A percentile compares a stretch with the other conserved stretches of the same genome.
Conservation (phyloP, 2,113 vertebrate genomes). For the Spizaetus ornatus region DNA sequence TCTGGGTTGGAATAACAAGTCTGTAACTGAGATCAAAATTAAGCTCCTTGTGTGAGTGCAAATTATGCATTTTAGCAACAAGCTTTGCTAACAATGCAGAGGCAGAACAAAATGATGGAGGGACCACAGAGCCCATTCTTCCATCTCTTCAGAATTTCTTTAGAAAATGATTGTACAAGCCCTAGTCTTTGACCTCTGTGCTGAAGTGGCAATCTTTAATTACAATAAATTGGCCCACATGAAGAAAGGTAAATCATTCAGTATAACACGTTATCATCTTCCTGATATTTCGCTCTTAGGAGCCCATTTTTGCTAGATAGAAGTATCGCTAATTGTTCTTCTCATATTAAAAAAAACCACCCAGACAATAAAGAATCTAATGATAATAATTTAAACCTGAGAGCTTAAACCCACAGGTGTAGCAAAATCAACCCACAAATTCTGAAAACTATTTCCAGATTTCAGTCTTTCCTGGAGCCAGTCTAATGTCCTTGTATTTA, state of each 20-base stretch:
- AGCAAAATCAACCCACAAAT: not conserved
- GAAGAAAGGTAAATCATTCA: not conserved
- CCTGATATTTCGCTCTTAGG: not conserved
- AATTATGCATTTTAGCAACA: not conserved
- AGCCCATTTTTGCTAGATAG: not conserved
- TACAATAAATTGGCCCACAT: not conserved
- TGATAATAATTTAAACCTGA: not conserved
- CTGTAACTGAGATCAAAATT: conserved; percentile 3
- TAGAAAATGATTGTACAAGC: conserved; percentile 11
- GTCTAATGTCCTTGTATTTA: not conserved
- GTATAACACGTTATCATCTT: not conserved
- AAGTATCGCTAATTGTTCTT: not conserved
- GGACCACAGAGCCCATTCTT: not conserved
- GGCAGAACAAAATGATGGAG: not conserved
- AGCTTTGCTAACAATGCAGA: not conserved
- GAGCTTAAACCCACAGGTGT: not conserved
- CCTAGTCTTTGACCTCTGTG: conserved; percentile 23
- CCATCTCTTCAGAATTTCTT: not conserved
- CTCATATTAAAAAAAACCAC: not conserved
- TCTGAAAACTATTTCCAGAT: not conserved
- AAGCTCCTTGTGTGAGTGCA: not conserved
- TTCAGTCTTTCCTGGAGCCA: not conserved
- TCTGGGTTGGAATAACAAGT: not conserved
- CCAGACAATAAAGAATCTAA: not conserved
- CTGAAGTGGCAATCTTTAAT: conserved; percentile 35